phyloP scores from a whole-genome alignment of 1,140 invertebrate species.

The Acromyrmex heyeri region DNA sequence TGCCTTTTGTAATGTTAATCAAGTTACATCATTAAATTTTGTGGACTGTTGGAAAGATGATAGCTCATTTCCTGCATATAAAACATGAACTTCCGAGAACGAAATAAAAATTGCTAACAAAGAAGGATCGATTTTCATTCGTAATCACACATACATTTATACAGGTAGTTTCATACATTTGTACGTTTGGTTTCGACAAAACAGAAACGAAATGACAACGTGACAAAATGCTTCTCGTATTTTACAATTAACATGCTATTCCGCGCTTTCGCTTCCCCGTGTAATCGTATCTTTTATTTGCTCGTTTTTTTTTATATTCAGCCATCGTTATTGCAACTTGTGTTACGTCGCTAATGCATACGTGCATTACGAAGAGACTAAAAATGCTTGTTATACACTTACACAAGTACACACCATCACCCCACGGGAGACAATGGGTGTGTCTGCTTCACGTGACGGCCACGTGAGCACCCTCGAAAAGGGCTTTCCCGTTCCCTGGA shows the following conservation, averaged over 20 bases:
- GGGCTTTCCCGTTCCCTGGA: constrained; percentile 69
- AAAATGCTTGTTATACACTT: neutral
- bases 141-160: neutral
- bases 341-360: constrained; percentile 29
- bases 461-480: constrained; percentile 81
- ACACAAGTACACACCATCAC: constrained; percentile 48
- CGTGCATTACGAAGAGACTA: neutral
- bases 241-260: constrained; percentile 77
- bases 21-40: neutral
- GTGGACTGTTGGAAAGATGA: neutral
- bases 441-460: constrained; percentile 76
- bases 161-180: neutral
- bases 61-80: neutral
- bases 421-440: constrained; percentile 76
- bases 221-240: constrained; percentile 69
- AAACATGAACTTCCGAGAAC: neutral
- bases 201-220: neutral
- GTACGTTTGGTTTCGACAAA: neutral
- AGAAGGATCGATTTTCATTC: neutral
- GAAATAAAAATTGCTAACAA: neutral
- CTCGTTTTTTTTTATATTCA: constrained; percentile 75
- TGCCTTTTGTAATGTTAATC: neutral
- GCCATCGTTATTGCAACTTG: constrained; percentile 67
- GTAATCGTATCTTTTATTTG: constrained; percentile 69
- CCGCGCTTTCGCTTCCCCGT: constrained; percentile 53